Base-by-base conservation (phyloP, 2,888 invertebrate species). In the Eudasyphora cyanicolor region DNA sequence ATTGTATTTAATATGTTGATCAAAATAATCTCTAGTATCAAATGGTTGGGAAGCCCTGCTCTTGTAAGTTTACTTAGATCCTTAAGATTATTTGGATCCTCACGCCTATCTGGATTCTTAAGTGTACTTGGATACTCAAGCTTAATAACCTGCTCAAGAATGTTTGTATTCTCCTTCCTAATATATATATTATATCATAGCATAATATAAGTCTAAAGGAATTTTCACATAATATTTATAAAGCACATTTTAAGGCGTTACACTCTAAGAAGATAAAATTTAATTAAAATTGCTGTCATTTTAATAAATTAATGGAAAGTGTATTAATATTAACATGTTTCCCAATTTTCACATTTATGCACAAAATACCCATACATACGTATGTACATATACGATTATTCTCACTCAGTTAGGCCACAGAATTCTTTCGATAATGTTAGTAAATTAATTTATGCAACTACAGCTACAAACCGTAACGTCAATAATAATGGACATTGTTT, bases 231-330 rank as follows among this genome's bases (percentile, higher is more conserved):
- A n/a, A n/a, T n/a, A n/a, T n/a, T n/a, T 24, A 8, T 57, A 57
- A 57, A 24, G 67, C 24, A 67, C 42, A 67, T 21, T 67, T 67
- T 64, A 64, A 35, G 35, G 62, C 19, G 27, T 29, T 64, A 64
- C 24, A 74, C 8, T 35, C n/a, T 27, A 29, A 35, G 49, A 12
- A 42, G 73, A 42, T 42, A 19, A 73, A 79, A 79, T 79, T 74
- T 79, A 82, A 79, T 84, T 82, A 77, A 79, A 79, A 71, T 75
- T 79, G 78, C 79, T 79, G 76, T 75, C 71, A 64, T 35, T 77
- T 77, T 76, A 74, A 84, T 79, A 79, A 79, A 76, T 76, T 76
- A 60, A 76, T 74, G 76, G 62, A 82, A 77, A 79, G 76, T 82
- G n/a, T 71, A 76, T 73, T 84, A 67, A 67, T 42, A 67, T 67